Conservation (phyloP, 2,113 vertebrate genomes). For the Nannospalax galili region DNA sequence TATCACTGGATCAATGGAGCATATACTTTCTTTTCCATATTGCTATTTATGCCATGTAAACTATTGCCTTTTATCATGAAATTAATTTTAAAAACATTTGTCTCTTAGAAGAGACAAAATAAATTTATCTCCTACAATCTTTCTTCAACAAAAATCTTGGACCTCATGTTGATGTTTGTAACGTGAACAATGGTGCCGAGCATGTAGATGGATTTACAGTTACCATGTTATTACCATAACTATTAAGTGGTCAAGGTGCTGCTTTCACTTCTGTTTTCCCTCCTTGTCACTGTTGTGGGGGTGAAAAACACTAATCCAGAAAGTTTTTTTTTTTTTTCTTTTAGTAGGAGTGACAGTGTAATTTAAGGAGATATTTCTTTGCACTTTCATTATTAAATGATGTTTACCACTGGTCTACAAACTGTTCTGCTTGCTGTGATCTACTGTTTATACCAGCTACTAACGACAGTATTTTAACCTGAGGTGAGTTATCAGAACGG, state of each 20-base stretch:
- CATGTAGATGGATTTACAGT: not conserved
- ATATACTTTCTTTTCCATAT: not conserved
- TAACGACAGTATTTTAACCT: not conserved
- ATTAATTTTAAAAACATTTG: not conserved
- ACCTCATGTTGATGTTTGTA: not conserved
- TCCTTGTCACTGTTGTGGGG: not conserved
- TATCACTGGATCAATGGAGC: not conserved
- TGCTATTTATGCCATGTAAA: conserved; percentile 6
- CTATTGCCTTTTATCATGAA: not conserved
- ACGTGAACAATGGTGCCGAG: not conserved
- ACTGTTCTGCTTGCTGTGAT: not conserved
- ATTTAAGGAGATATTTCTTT: too few species aligned
- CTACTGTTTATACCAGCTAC: not conserved
- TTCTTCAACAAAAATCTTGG: not conserved
- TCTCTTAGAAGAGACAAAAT: not conserved
- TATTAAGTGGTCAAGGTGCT: not conserved
- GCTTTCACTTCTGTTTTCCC: not conserved
- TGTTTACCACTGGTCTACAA: not conserved
- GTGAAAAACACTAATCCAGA: too few species aligned
- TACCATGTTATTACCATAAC: too few species aligned
- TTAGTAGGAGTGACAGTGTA: too few species aligned
- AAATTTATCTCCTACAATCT: not conserved
- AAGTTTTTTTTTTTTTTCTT: too few species aligned
- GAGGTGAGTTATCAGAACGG: not conserved
- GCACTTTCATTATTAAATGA: not conserved